Evolutionary conservation across 2,113 vertebrate species (phyloP).

Genomic region (Donacobius atricapilla): DNA sequence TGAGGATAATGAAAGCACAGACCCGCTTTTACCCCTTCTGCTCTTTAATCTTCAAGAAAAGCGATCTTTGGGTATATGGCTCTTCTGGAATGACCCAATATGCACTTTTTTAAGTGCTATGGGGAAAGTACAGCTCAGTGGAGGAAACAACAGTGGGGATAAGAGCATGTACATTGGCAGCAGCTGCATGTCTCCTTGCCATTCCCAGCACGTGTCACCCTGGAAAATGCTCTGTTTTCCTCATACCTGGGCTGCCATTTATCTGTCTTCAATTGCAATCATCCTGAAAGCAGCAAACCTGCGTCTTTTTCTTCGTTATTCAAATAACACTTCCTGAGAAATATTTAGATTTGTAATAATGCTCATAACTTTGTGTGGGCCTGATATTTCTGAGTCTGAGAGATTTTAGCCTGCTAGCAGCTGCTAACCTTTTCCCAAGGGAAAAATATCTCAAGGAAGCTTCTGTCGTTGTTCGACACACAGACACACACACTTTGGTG

Average conservation of each 20-base stretch:
- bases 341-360: background rate
- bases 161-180: background rate
- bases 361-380: background rate
- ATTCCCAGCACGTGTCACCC: background rate
- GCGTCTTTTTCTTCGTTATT: background rate
- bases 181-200: background rate
- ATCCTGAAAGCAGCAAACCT: background rate
- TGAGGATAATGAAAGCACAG: background rate
- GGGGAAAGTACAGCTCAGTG: background rate
- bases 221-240: background rate
- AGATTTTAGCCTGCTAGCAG: no score
- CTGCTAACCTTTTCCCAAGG: no score
- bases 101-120: background rate
- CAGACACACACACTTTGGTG: no score
- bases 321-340: background rate
- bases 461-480: no score
- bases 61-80: background rate
- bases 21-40: background rate
- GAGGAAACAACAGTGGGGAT: background rate
- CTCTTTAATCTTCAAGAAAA: slow-evolving; percentile 1
- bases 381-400: no score
- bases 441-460: no score
- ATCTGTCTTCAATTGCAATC: background rate
- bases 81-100: background rate
- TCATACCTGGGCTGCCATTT: background rate